Percentiles rank a stretch among this genome's conserved stretches.
These are phyloP conservation scores for Drosophila murphyi DNA, from an alignment of 1,140 invertebrate genomes.

Conservation along the genomic window DNA sequence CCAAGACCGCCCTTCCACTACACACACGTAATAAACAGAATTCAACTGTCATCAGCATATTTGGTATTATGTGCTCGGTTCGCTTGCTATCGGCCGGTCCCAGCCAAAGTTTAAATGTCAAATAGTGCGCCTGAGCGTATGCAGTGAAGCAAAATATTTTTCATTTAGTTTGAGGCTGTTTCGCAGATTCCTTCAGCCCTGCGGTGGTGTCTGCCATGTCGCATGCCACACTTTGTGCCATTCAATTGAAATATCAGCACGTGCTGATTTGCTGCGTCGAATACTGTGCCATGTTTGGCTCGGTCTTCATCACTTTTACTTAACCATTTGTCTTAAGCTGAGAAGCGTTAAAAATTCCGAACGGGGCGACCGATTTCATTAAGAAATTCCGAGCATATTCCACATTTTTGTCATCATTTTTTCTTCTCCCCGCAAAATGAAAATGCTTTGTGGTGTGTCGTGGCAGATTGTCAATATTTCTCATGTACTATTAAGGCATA, in stretches of 20 bases:
- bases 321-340: slow-evolving; percentile 70
- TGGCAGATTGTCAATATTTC: slow-evolving; percentile 21
- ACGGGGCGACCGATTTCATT: slow-evolving; percentile 60
- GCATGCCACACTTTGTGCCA: slow-evolving; percentile 68
- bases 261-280: slow-evolving; percentile 46
- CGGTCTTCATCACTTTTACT: slow-evolving; percentile 27
- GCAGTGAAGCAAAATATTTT: slow-evolving; percentile 43
- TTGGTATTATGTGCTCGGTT: slow-evolving; percentile 48
- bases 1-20: slow-evolving; percentile 28
- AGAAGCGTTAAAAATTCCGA: neutral
- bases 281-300: slow-evolving; percentile 50
- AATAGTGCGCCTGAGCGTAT: slow-evolving; percentile 42
- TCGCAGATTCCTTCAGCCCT: slow-evolving; percentile 10
- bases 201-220: slow-evolving; percentile 42
- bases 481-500: neutral
- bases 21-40: slow-evolving; percentile 12
- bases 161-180: slow-evolving; percentile 34
- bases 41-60: slow-evolving; percentile 72
- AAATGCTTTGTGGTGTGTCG: slow-evolving; percentile 25
- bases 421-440: slow-evolving; percentile 42
- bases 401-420: slow-evolving; percentile 58
- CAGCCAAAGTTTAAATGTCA: slow-evolving; percentile 72
- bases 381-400: slow-evolving; percentile 77
- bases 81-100: neutral
- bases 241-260: slow-evolving; percentile 81